Percentiles rank a stretch among this genome's conserved stretches.
These are phyloP conservation scores for Aphyosemion australe DNA, from an alignment of 2,113 vertebrate species.

Conservation along the genomic window DNA sequence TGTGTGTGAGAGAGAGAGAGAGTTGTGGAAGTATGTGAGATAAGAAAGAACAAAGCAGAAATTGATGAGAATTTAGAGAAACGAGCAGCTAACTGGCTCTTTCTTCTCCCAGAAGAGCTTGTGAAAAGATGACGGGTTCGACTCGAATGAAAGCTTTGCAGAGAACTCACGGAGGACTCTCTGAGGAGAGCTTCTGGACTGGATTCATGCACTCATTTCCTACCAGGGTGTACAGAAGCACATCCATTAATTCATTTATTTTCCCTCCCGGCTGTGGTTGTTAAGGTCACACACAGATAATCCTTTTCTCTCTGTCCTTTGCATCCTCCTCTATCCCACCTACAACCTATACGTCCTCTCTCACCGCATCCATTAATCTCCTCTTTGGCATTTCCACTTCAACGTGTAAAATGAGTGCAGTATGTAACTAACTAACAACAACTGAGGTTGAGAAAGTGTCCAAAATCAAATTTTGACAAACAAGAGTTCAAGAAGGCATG, in stretches of 20 bases:
- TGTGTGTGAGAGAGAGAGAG: neutral
- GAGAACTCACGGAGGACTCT: conserved; percentile 28
- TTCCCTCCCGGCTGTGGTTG: neutral
- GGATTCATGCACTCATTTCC: conserved; percentile 10
- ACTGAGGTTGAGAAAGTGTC: no score
- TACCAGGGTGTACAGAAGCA: neutral
- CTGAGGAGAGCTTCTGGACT: conserved; percentile 23
- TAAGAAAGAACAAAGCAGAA: conserved; percentile 53
- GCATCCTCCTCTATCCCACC: neutral
- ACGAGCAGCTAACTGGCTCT: conserved; percentile 39
- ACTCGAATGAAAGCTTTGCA: conserved; percentile 48
- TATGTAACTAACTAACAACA: no score
- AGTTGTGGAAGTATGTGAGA: conserved; percentile 50
- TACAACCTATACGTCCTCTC: conserved; percentile 1
- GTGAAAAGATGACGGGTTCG: conserved; percentile 48
- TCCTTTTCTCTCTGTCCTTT: neutral
- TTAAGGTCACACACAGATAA: neutral
- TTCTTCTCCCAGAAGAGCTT: conserved; percentile 39
- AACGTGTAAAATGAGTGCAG: no score
- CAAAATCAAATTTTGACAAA: no score
- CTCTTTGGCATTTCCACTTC: neutral
- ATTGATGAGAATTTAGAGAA: conserved; percentile 56
- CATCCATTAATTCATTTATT: neutral
- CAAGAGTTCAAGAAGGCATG: no score
- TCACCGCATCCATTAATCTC: neutral